phyloP scores from a whole-genome alignment of 2,797 vertebrate species.

The Champsocephalus gunnari region DNA sequence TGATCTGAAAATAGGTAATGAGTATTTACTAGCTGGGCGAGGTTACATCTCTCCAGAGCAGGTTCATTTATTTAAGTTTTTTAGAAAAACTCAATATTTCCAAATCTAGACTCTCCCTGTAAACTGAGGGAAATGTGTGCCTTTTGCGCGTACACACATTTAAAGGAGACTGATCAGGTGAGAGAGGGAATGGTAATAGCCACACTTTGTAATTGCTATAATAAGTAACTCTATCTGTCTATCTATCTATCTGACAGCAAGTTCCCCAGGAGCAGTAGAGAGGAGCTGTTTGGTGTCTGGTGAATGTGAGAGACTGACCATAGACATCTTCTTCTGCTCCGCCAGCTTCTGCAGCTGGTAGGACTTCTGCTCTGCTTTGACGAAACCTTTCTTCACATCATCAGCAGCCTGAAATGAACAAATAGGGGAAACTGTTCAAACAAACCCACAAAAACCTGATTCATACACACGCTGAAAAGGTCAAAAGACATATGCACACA shows the following conservation, averaged over 20 bases:
- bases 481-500: constrained; percentile 28
- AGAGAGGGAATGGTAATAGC: constrained; percentile 2
- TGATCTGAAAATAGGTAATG: constrained; percentile 8
- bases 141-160: constrained; percentile 5
- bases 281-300: constrained; percentile 5
- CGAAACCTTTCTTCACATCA: constrained; percentile 94
- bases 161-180: constrained; percentile 17
- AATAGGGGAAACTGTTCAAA: neutral
- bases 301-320: constrained; percentile 82
- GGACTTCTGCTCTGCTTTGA: constrained; percentile 95
- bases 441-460: neutral
- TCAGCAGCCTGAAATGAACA: constrained; percentile 87
- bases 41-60: constrained; percentile 1
- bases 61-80: neutral
- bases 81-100: neutral
- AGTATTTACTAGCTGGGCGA: constrained; percentile 17
- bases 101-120: constrained; percentile 1
- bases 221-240: neutral
- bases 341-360: constrained; percentile 96
- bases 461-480: neutral
- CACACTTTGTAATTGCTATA: neutral
- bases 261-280: neutral
- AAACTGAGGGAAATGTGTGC: neutral
- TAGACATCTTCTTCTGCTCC: constrained; percentile 95
- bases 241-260: no score